Evolutionary conservation across 2,113 vertebrate species (phyloP).

Genomic region (Ramphastos sulfuratus): DNA sequence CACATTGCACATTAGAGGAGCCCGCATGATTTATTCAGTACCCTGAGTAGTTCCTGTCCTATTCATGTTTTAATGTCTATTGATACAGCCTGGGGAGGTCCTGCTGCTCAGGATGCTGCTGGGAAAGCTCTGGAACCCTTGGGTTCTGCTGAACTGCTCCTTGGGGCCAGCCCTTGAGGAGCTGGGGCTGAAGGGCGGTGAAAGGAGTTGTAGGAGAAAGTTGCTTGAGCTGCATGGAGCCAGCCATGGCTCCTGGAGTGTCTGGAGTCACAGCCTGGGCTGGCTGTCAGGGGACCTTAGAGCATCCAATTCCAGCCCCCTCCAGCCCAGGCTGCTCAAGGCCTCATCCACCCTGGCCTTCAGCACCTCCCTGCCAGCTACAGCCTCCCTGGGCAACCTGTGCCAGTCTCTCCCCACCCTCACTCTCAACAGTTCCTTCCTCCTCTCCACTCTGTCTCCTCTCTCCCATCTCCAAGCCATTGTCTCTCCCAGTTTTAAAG

Average conservation of each 20-base stretch:
- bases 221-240: neutral
- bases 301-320: too few species aligned
- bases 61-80: neutral
- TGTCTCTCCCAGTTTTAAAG: too few species aligned
- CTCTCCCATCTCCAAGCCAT: too few species aligned
- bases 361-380: too few species aligned
- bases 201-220: neutral
- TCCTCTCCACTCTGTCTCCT: too few species aligned
- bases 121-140: neutral
- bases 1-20: neutral
- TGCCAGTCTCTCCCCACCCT: too few species aligned
- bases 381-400: too few species aligned
- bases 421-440: too few species aligned
- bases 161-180: neutral
- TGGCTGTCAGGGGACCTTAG: too few species aligned
- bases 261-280: too few species aligned
- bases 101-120: neutral
- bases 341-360: too few species aligned
- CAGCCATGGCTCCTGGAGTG: neutral
- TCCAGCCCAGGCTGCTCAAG: too few species aligned
- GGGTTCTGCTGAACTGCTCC: neutral
- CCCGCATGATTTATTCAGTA: neutral
- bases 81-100: neutral
- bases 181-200: rapidly evolving
- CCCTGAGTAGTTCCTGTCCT: neutral